Evolutionary conservation across 2,113 vertebrate species (phyloP).

Genomic region (Caranx ignobilis): DNA sequence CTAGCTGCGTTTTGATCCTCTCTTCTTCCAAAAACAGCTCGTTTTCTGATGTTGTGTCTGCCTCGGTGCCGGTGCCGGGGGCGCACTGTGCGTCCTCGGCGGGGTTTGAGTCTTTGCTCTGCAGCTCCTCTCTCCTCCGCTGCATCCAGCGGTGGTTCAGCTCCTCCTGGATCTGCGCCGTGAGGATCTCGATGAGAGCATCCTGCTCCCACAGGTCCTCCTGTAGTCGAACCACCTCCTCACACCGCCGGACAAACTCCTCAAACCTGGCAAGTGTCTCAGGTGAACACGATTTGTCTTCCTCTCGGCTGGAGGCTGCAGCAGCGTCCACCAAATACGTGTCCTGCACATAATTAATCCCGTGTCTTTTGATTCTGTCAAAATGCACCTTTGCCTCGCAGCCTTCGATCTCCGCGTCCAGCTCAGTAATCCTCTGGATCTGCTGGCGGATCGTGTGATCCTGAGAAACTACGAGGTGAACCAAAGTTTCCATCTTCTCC

Average conservation of each 20-base stretch:
- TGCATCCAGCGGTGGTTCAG: constrained; percentile 93
- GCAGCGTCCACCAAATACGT: constrained; percentile 88
- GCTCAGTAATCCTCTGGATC: constrained; percentile 90
- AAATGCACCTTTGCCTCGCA: constrained; percentile 90
- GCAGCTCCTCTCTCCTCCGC: constrained; percentile 87
- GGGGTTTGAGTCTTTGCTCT: constrained; percentile 70
- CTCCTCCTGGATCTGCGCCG: constrained; percentile 91
- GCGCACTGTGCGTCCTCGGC: constrained; percentile 21
- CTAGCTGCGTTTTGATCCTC: constrained; percentile 90
- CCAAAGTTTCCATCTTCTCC: constrained; percentile 93
- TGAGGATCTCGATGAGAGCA: constrained; percentile 86
- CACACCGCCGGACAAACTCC: constrained; percentile 82
- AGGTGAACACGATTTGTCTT: constrained; percentile 17
- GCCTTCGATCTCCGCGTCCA: constrained; percentile 92
- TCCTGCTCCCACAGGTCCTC: constrained; percentile 89
- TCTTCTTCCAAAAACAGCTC: constrained; percentile 87
- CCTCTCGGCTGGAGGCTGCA: constrained; percentile 3
- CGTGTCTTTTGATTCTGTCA: constrained; percentile 90
- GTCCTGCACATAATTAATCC: constrained; percentile 95
- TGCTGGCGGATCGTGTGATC: constrained; percentile 96
- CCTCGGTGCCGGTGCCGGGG: background rate
- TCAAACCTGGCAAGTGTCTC: constrained; percentile 79
- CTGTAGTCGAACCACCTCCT: constrained; percentile 86
- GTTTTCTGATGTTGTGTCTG: constrained; percentile 66
- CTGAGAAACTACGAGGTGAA: constrained; percentile 94